phyloP scores from a whole-genome alignment of 2,113 vertebrate genomes.

The Kryptolebias marmoratus region DNA sequence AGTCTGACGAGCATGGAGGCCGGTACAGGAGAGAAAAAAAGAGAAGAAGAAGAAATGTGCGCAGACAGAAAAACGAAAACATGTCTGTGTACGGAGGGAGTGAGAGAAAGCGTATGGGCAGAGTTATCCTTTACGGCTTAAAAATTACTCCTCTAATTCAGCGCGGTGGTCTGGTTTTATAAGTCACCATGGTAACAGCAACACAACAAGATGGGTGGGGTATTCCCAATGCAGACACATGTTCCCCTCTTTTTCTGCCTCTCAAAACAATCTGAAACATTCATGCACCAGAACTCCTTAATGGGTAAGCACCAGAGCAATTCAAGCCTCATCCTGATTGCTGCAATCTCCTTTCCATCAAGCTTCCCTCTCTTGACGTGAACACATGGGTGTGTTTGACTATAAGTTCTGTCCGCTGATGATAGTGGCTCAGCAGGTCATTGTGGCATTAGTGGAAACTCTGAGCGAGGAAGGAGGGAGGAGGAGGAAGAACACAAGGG shows the following conservation, averaged over 20 bases:
- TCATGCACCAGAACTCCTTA: slow-evolving; percentile 22
- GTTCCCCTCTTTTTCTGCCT: slow-evolving; percentile 18
- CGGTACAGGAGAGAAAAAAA: not conserved
- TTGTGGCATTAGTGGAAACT: slow-evolving; percentile 57
- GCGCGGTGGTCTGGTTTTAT: slow-evolving; percentile 48
- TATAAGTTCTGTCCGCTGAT: slow-evolving; percentile 20
- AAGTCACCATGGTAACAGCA: slow-evolving; percentile 64
- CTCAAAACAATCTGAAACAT: slow-evolving; percentile 21
- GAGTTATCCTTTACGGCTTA: slow-evolving; percentile 41
- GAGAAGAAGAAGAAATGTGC: slow-evolving; percentile 1
- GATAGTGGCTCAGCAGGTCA: slow-evolving; percentile 34
- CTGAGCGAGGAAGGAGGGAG: slow-evolving; percentile 32
- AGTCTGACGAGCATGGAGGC: slow-evolving; percentile 25
- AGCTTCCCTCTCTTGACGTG: not conserved
- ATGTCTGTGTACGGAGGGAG: not conserved
- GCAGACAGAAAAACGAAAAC: not conserved
- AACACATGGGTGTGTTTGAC: slow-evolving; percentile 7
- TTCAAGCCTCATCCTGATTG: slow-evolving; percentile 23
- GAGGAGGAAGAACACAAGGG: slow-evolving; percentile 35
- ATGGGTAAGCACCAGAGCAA: slow-evolving; percentile 28
- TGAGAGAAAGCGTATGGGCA: not conserved
- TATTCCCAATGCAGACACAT: slow-evolving; percentile 41
- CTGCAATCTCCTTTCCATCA: slow-evolving; percentile 12
- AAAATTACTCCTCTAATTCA: slow-evolving; percentile 47
- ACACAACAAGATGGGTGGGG: slow-evolving; percentile 69